These are phyloP conservation scores for Melanostoma scalare DNA, from an alignment of 2,888 invertebrate species.

Conservation along the genomic window DNA sequence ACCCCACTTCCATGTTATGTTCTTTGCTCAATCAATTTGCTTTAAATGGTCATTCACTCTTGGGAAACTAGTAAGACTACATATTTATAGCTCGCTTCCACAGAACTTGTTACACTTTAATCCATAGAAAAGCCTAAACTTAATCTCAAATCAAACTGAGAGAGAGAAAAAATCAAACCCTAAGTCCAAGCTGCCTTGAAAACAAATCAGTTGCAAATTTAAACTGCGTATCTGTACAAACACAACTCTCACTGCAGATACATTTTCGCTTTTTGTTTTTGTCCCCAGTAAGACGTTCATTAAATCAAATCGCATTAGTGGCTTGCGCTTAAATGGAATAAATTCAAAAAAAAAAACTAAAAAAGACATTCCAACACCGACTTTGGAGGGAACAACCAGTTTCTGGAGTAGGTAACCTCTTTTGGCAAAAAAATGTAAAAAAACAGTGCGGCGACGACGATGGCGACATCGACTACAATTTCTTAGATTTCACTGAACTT, in stretches of 20 bases:
- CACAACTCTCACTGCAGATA: conserved; percentile 19
- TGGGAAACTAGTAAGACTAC: conserved; percentile 29
- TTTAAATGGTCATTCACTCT: conserved; percentile 66
- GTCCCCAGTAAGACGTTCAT: conserved; percentile 28
- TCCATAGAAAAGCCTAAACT: conserved; percentile 48
- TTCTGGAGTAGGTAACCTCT: conserved; percentile 42
- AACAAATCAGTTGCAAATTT: conserved; percentile 39
- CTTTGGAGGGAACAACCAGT: conserved; percentile 31
- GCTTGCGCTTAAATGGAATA: conserved; percentile 53
- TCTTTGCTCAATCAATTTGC: conserved; percentile 50
- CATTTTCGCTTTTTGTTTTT: conserved; percentile 33
- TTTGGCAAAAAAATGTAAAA: conserved; percentile 42
- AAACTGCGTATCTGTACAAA: conserved; percentile 21
- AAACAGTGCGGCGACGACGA: conserved; percentile 18
- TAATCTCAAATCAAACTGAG: conserved; percentile 14
- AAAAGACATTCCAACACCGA: conserved; percentile 24
- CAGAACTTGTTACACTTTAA: conserved; percentile 59
- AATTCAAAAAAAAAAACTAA: conserved; percentile 46
- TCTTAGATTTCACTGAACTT: conserved; percentile 49
- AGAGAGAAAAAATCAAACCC: conserved; percentile 25
- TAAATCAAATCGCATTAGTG: conserved; percentile 58
- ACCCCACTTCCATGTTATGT: conserved; percentile 1
- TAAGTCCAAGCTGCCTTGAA: conserved; percentile 38
- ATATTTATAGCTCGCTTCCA: conserved; percentile 43
- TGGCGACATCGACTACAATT: conserved; percentile 39